Conservation (phyloP, 2,888 invertebrate genomes). For the Nomada goodeniana region DNA sequence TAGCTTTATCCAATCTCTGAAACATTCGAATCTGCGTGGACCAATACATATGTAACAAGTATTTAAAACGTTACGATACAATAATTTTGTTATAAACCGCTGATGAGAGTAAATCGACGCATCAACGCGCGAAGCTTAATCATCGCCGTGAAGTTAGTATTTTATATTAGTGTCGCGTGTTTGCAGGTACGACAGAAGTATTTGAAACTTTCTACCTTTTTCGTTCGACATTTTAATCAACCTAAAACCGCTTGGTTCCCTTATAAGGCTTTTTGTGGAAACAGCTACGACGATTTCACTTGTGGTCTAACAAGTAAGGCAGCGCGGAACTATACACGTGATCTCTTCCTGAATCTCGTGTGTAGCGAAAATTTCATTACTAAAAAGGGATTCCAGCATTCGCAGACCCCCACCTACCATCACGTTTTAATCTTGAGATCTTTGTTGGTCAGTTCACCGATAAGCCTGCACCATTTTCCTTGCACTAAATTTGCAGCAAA, state of each 20-base stretch:
- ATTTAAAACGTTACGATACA: too few relatives aligned
- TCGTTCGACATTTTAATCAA: constrained; percentile 17
- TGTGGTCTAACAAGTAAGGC: not conserved
- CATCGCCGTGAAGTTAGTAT: too few relatives aligned
- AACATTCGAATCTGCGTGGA: too few relatives aligned
- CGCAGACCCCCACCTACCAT: not conserved
- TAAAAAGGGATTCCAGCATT: constrained; percentile 15
- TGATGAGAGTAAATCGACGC: too few relatives aligned
- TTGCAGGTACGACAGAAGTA: not conserved
- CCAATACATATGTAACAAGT: too few relatives aligned
- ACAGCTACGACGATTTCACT: not conserved
- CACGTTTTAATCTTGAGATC: constrained; percentile 3
- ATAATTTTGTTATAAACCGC: too few relatives aligned
- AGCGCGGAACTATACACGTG: not conserved
- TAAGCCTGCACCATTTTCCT: not conserved
- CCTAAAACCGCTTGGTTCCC: constrained; percentile 8
- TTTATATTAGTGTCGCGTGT: not conserved
- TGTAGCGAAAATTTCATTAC: constrained; percentile 30
- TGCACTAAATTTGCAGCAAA: not conserved
- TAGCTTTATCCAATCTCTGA: too few relatives aligned
- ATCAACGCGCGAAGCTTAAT: too few relatives aligned
- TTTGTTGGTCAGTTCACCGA: constrained; percentile 1
- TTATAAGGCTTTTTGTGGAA: not conserved
- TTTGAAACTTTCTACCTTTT: not conserved
- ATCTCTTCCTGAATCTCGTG: not conserved